phyloP scores from a whole-genome alignment of 2,888 invertebrate species.

The Scaptomyza cyrtandrae region DNA sequence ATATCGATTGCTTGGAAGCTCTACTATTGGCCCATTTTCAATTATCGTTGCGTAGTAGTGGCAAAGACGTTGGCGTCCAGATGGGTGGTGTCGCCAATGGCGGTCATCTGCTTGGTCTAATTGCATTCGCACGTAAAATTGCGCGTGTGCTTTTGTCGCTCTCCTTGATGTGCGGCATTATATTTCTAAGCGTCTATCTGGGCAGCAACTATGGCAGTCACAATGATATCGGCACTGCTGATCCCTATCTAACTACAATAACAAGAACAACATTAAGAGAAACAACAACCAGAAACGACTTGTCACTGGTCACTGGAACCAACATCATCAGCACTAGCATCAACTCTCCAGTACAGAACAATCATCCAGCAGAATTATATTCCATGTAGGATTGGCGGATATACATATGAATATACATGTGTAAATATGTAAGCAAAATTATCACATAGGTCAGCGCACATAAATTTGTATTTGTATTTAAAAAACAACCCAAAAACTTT shows the following conservation, averaged over 20 bases:
- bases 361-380: conserved; percentile 30
- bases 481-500: conserved; percentile 7
- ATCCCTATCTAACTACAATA: conserved; percentile 19
- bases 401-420: conserved; percentile 13
- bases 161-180: conserved; percentile 75
- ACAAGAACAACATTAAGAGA: conserved; percentile 13
- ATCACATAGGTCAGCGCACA: conserved; percentile 16
- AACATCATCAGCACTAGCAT: conserved; percentile 17
- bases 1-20: conserved; percentile 54
- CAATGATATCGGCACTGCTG: background rate
- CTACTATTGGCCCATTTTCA: conserved; percentile 59
- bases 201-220: conserved; percentile 40
- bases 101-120: conserved; percentile 78
- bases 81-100: conserved; percentile 78
- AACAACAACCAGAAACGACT: conserved; percentile 2
- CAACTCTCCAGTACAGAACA: conserved; percentile 14
- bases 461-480: conserved; percentile 27
- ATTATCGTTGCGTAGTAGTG: conserved; percentile 35
- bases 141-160: conserved; percentile 78
- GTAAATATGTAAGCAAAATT: conserved; percentile 25
- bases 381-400: conserved; percentile 21
- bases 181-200: conserved; percentile 79
- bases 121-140: conserved; percentile 81
- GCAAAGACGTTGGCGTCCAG: conserved; percentile 17
- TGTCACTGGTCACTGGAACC: conserved; percentile 5